These are phyloP conservation scores for Subacronicta megacephala DNA, from an alignment of 2,888 invertebrate species.

Conservation along the genomic window DNA sequence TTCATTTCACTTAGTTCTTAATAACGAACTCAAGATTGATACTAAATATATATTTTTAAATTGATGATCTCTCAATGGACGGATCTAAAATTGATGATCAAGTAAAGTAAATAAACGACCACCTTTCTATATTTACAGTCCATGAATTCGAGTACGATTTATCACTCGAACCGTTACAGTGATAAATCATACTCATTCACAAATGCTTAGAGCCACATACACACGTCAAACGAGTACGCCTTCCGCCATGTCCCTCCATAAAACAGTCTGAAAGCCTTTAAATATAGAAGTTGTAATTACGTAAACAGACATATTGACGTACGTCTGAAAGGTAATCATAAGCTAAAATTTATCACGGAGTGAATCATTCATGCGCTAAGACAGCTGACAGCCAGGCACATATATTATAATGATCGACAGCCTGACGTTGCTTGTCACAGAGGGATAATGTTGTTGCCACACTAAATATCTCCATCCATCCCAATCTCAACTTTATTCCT, in stretches of 20 bases:
- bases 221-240: slow-evolving; percentile 74
- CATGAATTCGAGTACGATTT: slow-evolving; percentile 78
- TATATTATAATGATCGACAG: slow-evolving; percentile 89
- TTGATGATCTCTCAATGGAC: slow-evolving; percentile 59
- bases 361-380: slow-evolving; percentile 89
- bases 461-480: slow-evolving; percentile 57
- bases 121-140: slow-evolving; percentile 76
- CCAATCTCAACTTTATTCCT: slow-evolving; percentile 54
- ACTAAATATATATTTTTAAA: slow-evolving; percentile 55
- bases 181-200: slow-evolving; percentile 83
- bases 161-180: slow-evolving; percentile 77
- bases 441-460: slow-evolving; percentile 88
- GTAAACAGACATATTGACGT: slow-evolving; percentile 88
- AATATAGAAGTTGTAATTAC: slow-evolving; percentile 84
- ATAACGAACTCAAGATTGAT: slow-evolving; percentile 55
- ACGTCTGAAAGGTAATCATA: slow-evolving; percentile 89
- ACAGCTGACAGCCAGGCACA: slow-evolving; percentile 89
- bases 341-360: slow-evolving; percentile 89
- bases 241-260: slow-evolving; percentile 77
- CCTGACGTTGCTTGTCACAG: slow-evolving; percentile 88
- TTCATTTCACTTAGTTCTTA: slow-evolving; percentile 56
- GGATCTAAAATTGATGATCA: slow-evolving; percentile 70
- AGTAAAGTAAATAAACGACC: slow-evolving; percentile 73
- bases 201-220: slow-evolving; percentile 70
- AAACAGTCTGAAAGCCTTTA: slow-evolving; percentile 79